phyloP scores from a whole-genome alignment of 2,113 vertebrate species.

The Upupa epops region DNA sequence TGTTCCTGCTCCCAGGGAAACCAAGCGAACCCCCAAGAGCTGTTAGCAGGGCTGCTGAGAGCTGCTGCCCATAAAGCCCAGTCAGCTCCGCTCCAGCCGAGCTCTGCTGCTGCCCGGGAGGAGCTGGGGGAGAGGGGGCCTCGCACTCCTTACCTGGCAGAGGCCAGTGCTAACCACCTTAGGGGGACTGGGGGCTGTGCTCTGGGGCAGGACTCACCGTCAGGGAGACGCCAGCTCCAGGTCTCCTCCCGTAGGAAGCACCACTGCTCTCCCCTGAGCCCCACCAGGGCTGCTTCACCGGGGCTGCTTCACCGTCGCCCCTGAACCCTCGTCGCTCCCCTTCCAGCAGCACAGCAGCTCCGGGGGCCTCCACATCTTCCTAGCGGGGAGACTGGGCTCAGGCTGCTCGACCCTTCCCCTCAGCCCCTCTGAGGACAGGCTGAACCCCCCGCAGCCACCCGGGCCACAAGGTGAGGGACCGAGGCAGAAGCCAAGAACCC shows the following conservation, averaged over 20 bases:
- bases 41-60: background rate
- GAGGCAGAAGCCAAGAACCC: background rate
- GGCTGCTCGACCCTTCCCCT: no score
- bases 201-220: background rate
- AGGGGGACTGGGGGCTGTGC: no score
- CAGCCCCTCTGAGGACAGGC: background rate
- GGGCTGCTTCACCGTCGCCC: no score
- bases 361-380: background rate
- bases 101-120: fast-evolving
- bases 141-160: no score
- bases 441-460: background rate
- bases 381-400: no score
- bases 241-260: background rate
- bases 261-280: background rate
- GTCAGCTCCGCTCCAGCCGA: background rate
- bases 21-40: background rate
- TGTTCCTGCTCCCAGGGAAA: background rate
- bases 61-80: background rate
- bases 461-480: background rate
- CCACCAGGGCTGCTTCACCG: background rate
- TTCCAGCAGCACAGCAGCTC: background rate
- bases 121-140: no score
- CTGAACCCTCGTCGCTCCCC: no score
- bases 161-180: no score
- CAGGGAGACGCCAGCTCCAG: background rate